Percentiles rank a stretch among this genome's conserved stretches.
Conservation (phyloP, 2,888 invertebrate genomes). For the Vandiemenella viatica region DNA sequence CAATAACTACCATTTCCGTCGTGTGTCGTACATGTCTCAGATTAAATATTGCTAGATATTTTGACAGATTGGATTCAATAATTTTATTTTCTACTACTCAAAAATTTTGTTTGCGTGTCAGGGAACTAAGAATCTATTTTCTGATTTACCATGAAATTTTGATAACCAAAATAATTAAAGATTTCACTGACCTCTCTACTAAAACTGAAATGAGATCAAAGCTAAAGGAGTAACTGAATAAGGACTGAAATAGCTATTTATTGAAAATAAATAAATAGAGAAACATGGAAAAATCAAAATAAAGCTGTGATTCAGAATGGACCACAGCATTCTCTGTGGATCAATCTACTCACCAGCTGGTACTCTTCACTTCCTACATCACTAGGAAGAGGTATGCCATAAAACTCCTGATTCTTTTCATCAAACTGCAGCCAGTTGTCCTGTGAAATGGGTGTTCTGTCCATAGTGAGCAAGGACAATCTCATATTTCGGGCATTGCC, state of each 20-base stretch:
- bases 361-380: conserved; percentile 65
- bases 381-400: conserved; percentile 58
- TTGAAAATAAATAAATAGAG: not conserved
- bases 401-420: conserved; percentile 73
- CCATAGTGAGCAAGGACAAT: conserved; percentile 56
- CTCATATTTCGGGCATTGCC: conserved; percentile 56
- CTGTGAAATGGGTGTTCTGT: conserved; percentile 47
- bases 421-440: conserved; percentile 83
- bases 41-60: too few relatives aligned
- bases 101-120: too few relatives aligned
- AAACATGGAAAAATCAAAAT: not conserved
- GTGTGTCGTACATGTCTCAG: too few relatives aligned
- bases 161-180: too few relatives aligned
- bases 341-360: conserved; percentile 39
- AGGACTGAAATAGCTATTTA: not conserved
- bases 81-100: too few relatives aligned
- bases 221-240: not conserved
- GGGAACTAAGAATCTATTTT: too few relatives aligned
- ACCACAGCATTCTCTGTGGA: not conserved
- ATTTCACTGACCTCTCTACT: too few relatives aligned
- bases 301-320: too few relatives aligned
- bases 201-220: too few relatives aligned
- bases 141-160: too few relatives aligned
- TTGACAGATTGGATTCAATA: too few relatives aligned
- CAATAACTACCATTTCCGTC: too few relatives aligned